These are phyloP conservation scores for Temnothorax ravouxi DNA, from an alignment of 2,888 invertebrate genomes.

Conservation along the genomic window DNA sequence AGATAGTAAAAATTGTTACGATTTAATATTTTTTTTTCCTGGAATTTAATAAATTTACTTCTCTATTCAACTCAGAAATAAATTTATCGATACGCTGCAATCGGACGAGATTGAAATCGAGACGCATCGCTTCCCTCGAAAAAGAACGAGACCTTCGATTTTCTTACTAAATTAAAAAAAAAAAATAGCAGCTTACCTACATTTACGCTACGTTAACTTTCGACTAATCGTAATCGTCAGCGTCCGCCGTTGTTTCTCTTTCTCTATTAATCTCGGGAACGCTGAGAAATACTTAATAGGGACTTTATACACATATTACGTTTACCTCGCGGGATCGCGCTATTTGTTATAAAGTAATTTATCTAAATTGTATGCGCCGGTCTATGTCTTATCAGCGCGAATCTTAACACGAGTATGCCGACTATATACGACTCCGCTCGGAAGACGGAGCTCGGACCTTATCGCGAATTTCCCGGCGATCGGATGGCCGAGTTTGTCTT, in stretches of 20 bases:
- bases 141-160: constrained; percentile 16
- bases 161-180: background rate
- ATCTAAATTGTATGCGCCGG: constrained; percentile 8
- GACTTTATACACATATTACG: constrained; percentile 35
- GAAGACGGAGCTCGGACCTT: constrained; percentile 12
- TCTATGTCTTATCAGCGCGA: constrained; percentile 2
- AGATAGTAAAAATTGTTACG: background rate
- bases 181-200: constrained; percentile 20
- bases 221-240: background rate
- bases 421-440: background rate
- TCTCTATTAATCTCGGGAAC: constrained; percentile 27
- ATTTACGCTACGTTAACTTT: constrained; percentile 18
- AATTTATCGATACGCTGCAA: constrained; percentile 40
- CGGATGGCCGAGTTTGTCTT: constrained; percentile 14
- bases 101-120: constrained; percentile 7
- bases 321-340: constrained; percentile 30
- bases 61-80: background rate
- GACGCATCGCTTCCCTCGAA: background rate
- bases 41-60: background rate
- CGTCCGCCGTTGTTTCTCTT: background rate
- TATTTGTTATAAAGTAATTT: constrained; percentile 36
- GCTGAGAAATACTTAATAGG: constrained; percentile 26
- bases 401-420: constrained; percentile 4
- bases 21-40: background rate
- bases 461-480: constrained; percentile 8